phyloP scores from a whole-genome alignment of 2,888 invertebrate genomes.

The Eupithecia centaureata region DNA sequence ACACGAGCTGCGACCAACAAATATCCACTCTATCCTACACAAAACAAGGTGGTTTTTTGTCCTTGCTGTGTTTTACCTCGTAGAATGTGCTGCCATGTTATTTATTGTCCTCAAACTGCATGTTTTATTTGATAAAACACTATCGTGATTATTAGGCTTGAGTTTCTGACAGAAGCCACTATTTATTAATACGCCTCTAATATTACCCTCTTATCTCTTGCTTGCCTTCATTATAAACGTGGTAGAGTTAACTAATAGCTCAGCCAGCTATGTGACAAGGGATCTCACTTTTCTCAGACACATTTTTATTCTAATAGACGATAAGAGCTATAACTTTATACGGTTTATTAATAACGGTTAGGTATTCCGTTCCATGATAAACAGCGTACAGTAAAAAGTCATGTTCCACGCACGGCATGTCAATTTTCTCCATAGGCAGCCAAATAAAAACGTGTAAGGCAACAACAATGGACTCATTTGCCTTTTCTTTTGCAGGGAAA shows the following conservation, averaged over 20 bases:
- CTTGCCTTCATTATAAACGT: slow-evolving; percentile 43
- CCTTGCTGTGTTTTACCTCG: slow-evolving; percentile 37
- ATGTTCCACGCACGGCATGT: slow-evolving; percentile 48
- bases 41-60: slow-evolving; percentile 48
- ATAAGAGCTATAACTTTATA: no score
- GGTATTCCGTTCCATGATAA: slow-evolving; percentile 59
- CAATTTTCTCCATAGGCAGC: slow-evolving; percentile 56
- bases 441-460: slow-evolving; percentile 60
- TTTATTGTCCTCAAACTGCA: slow-evolving; percentile 77
- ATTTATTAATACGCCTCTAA: slow-evolving; percentile 69
- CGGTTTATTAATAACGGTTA: slow-evolving; percentile 27
- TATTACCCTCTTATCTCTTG: slow-evolving; percentile 70
- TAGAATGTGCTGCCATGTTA: slow-evolving; percentile 64
- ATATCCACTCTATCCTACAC: slow-evolving; percentile 45
- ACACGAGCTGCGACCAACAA: slow-evolving; percentile 55
- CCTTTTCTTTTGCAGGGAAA: slow-evolving; percentile 89
- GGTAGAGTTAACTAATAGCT: slow-evolving; percentile 4
- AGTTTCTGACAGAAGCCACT: slow-evolving; percentile 72
- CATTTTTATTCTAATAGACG: slow-evolving; percentile 8
- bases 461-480: slow-evolving; percentile 58
- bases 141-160: slow-evolving; percentile 81
- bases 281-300: slow-evolving; percentile 31
- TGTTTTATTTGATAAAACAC: slow-evolving; percentile 82
- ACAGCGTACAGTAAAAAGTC: slow-evolving; percentile 51
- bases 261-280: neutral